Base-by-base conservation (phyloP, 2,113 vertebrate species). In the Accipiter cooperii region DNA sequence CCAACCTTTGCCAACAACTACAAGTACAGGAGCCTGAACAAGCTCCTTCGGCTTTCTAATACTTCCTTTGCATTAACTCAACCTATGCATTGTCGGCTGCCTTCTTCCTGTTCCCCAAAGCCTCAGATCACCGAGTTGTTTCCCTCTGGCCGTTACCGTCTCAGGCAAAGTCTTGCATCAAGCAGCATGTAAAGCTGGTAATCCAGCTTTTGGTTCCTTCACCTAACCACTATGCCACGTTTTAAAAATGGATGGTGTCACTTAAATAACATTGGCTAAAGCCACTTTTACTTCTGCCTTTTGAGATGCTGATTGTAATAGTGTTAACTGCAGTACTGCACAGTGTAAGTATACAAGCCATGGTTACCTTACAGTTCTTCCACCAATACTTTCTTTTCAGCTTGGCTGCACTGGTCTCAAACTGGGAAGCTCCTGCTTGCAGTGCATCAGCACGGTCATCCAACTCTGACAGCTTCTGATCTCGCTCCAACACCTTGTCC, bases 351-450 rank as follows among this genome's bases (percentile, higher is more conserved):
- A 25, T 14, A 36, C 5, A 12, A 63, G 42, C 40, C 55, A 17
- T 2, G 6, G 17, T 96, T 96, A 98, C 98, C 98, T 99, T 99
- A 84, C 98, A 98, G 92, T 99, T 99, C 88, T 98, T 99, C 98
- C 98, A 99, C 98, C 98, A 99, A 0, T 98, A 99, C 71, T 99
- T 99, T 26, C 98, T 98, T 94, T 98, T 98, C 89, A 99, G 80
- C 92, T 98, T 98, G 93, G 98, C 98, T 0, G 98, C 98, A 6
- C 99, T 99, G 36, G 99, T 99, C 97, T 99, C 99, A 86, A 99
- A 99, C 91, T 99, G 99, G 80, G 99, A 99, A 4, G 99, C 99
- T 65, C 99, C 99, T 1, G 99, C 99, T 97, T 99, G 99, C 84
- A 99, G 98, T 0, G 99, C 99, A 2, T 99, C 99, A 7, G 99